Conservation (phyloP, 2,113 vertebrate species). For the Plecotus auritus region DNA sequence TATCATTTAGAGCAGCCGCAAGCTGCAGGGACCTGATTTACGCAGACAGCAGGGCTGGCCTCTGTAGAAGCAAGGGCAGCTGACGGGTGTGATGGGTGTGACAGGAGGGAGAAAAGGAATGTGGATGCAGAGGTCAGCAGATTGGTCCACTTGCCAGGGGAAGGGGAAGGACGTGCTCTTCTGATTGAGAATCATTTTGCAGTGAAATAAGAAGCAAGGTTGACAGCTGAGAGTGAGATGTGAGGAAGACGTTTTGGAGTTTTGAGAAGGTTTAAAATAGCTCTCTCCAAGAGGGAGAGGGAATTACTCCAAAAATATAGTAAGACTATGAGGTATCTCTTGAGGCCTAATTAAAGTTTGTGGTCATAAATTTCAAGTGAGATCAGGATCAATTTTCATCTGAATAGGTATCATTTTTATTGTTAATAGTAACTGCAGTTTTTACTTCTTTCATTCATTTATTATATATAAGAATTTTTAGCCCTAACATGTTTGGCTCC, state of each 20-base stretch:
- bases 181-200: background rate
- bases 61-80: background rate
- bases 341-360: background rate
- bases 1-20: background rate
- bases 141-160: background rate
- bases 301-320: background rate
- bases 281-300: background rate
- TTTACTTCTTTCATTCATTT: slow-evolving; percentile 37
- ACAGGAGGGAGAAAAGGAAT: background rate
- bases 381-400: background rate
- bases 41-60: background rate
- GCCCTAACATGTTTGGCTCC: too few species aligned
- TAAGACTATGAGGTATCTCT: background rate
- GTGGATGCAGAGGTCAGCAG: background rate
- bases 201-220: slow-evolving; percentile 14
- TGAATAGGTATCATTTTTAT: background rate
- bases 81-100: background rate
- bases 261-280: background rate
- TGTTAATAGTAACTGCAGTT: slow-evolving; percentile 16
- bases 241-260: background rate
- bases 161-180: background rate
- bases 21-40: background rate
- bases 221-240: background rate
- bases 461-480: background rate
- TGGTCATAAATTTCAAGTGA: slow-evolving; percentile 4